Evolutionary conservation across 2,797 vertebrate species (phyloP).

Genomic region (Onychomys torridus): DNA sequence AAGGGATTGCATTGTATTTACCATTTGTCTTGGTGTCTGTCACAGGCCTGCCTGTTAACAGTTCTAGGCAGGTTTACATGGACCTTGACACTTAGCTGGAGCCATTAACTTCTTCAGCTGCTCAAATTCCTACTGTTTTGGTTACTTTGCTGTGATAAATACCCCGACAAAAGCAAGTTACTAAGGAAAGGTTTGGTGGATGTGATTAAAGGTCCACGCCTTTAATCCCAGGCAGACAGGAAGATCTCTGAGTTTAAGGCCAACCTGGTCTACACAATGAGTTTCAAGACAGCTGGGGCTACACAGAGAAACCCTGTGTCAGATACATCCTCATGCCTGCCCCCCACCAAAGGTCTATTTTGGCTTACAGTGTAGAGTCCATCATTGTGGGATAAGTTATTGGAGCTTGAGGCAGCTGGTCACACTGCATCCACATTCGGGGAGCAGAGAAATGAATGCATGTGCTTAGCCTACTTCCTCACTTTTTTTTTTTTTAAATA

Average conservation of each 20-base stretch:
- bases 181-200: neutral
- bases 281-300: neutral
- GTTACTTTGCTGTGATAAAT: neutral
- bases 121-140: neutral
- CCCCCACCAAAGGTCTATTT: neutral
- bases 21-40: neutral
- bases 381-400: neutral
- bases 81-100: rapidly evolving
- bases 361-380: neutral
- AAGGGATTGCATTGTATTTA: no score
- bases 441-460: neutral
- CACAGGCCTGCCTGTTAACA: neutral
- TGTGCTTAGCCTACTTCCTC: neutral
- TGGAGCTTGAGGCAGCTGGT: neutral
- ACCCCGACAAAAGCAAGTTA: neutral
- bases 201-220: neutral
- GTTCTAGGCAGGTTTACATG: neutral
- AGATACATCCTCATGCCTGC: neutral
- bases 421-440: neutral
- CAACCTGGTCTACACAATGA: neutral
- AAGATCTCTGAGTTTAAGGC: neutral
- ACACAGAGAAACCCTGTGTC: neutral
- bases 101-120: neutral
- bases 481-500: no score
- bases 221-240: neutral